These are phyloP conservation scores for Andrena dorsata DNA, from an alignment of 2,888 invertebrate genomes.

Conservation along the genomic window DNA sequence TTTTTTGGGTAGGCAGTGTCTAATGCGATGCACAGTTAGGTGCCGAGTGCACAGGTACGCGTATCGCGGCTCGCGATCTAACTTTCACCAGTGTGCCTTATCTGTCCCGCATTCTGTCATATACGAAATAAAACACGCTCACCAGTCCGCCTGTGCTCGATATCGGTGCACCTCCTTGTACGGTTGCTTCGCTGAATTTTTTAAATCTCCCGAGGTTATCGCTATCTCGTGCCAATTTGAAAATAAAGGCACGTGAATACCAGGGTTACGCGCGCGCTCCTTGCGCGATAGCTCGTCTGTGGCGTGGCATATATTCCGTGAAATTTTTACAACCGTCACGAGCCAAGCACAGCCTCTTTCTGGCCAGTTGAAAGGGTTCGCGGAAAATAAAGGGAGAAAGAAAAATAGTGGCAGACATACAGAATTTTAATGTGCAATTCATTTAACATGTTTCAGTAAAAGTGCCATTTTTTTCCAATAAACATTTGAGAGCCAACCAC, in stretches of 20 bases:
- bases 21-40: background rate
- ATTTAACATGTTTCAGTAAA: no score
- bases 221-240: conserved; percentile 33
- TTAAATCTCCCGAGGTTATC: conserved; percentile 30
- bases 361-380: no score
- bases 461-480: no score
- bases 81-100: conserved; percentile 8
- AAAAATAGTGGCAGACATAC: no score
- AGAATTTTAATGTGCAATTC: no score
- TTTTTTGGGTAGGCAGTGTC: background rate
- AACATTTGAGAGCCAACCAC: no score
- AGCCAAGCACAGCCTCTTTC: background rate
- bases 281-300: background rate
- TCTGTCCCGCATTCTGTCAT: background rate
- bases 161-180: conserved; percentile 37
- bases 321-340: background rate
- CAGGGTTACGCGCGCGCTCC: background rate
- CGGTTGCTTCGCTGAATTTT: conserved; percentile 12
- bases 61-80: conserved; percentile 12
- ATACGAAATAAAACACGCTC: background rate
- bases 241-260: conserved; percentile 15
- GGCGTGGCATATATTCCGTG: background rate
- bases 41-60: background rate
- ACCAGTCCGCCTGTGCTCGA: conserved; percentile 21
- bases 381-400: no score